These are phyloP conservation scores for Penaeus indicus DNA, from an alignment of 1,140 invertebrate species.

Conservation along the genomic window DNA sequence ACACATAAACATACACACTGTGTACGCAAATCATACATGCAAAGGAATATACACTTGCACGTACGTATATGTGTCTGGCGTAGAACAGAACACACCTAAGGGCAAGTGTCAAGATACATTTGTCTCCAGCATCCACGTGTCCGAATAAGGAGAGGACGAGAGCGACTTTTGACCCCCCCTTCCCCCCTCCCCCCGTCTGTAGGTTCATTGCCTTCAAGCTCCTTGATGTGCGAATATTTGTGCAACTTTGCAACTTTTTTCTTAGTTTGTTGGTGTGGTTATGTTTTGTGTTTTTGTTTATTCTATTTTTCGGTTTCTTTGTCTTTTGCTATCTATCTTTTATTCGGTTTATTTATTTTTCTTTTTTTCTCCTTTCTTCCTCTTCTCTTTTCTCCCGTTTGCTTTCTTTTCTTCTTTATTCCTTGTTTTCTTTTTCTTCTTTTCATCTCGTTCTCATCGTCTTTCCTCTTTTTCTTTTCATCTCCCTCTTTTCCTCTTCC, in stretches of 20 bases:
- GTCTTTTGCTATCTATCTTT: neutral
- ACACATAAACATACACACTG: slow-evolving; percentile 1
- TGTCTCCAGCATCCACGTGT: neutral
- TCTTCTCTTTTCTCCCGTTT: neutral
- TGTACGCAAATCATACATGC: neutral
- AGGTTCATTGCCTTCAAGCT: too few species aligned
- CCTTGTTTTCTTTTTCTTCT: neutral
- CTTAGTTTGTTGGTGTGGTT: too few species aligned
- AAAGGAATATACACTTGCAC: neutral
- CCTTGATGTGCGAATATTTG: too few species aligned
- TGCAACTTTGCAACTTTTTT: too few species aligned
- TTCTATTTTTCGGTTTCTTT: too few species aligned
- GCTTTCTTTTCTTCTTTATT: neutral
- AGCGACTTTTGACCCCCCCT: too few species aligned
- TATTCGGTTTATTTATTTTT: neutral
- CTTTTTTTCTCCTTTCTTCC: neutral
- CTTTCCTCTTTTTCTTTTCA: neutral
- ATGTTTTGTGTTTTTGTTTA: too few species aligned
- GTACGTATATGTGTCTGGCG: neutral
- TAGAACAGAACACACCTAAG: neutral
- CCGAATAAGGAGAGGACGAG: neutral
- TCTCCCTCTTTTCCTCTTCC: neutral
- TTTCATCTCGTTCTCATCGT: neutral
- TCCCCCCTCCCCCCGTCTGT: too few species aligned
- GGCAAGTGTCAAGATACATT: neutral